A percentile compares a stretch with the other conserved stretches of the same genome.
Conservation (phyloP, 2,113 vertebrate genomes). For the Scartelaos histophorus region DNA sequence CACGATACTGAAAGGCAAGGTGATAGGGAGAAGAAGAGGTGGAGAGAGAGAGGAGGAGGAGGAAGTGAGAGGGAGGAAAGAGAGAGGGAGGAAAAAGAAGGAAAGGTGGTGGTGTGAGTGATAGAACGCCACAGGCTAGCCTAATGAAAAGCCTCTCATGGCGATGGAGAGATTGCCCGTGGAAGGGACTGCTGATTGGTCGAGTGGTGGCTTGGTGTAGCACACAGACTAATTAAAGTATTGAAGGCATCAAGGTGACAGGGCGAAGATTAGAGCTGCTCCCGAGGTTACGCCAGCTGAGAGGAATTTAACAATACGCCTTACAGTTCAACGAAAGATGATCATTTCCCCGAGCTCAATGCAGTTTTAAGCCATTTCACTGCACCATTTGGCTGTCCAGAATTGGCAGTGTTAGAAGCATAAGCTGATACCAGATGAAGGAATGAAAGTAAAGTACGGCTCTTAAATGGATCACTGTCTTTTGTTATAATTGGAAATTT, state of each 20-base stretch:
- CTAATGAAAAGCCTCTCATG: conserved; percentile 74
- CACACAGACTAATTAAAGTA: conserved; percentile 63
- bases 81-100: conserved; percentile 9
- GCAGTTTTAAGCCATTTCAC: not conserved
- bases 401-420: not conserved
- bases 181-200: conserved; percentile 68
- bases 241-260: conserved; percentile 44
- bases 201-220: conserved; percentile 54
- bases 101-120: conserved; percentile 44
- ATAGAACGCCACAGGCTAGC: conserved; percentile 59
- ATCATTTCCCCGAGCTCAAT: not conserved
- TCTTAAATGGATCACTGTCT: not conserved
- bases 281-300: conserved; percentile 19
- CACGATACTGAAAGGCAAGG: conserved; percentile 38
- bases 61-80: conserved; percentile 31
- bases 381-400: not conserved
- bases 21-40: conserved; percentile 14
- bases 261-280: conserved; percentile 54
- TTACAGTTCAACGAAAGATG: not conserved
- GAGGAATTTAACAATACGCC: conserved; percentile 25
- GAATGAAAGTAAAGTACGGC: not conserved
- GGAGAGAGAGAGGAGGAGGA: not conserved
- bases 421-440: not conserved
- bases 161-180: conserved; percentile 65
- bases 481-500: not conserved